These are phyloP conservation scores for Tethya wilhelma DNA, from an alignment of 37 sponge, comb jelly and placozoan species.

Conservation along the genomic window DNA sequence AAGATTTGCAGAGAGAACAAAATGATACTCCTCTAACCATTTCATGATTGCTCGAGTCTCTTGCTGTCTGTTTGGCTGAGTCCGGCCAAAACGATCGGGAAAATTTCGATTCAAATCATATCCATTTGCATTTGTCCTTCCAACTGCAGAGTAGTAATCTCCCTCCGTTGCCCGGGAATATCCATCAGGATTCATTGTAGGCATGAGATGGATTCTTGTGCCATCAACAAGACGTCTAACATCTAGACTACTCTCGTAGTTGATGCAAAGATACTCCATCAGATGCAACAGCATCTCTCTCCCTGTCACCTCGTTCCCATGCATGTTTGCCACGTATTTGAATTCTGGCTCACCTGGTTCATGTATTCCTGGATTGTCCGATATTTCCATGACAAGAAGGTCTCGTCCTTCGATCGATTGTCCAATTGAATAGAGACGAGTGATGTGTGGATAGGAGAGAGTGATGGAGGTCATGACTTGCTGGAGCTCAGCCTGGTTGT, in stretches of 20 bases:
- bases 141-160: conserved; percentile 45
- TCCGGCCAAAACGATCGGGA: conserved; percentile 72
- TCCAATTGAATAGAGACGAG: conserved; percentile 87
- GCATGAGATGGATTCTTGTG: conserved; percentile 93
- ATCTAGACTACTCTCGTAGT: conserved; percentile 50
- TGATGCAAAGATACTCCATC: conserved; percentile 76
- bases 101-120: conserved; percentile 94
- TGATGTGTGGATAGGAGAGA: conserved; percentile 61
- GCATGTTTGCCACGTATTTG: conserved; percentile 97
- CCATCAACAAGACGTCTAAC: conserved; percentile 77
- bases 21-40: conserved; percentile 82
- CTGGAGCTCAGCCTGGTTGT: conserved; percentile 56
- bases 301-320: conserved; percentile 97
- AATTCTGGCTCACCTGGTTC: conserved; percentile 96
- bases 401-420: conserved; percentile 58
- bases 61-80: conserved; percentile 17
- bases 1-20: conserved; percentile 96
- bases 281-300: conserved; percentile 88
- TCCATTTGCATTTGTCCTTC: conserved; percentile 79
- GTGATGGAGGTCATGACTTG: conserved; percentile 26
- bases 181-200: conserved; percentile 98
- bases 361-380: conserved; percentile 89
- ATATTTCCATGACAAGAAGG: conserved; percentile 87
- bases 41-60: conserved; percentile 89
- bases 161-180: conserved; percentile 55